phyloP scores from a whole-genome alignment of 2,113 vertebrate species.

The Brachionichthys hirsutus region DNA sequence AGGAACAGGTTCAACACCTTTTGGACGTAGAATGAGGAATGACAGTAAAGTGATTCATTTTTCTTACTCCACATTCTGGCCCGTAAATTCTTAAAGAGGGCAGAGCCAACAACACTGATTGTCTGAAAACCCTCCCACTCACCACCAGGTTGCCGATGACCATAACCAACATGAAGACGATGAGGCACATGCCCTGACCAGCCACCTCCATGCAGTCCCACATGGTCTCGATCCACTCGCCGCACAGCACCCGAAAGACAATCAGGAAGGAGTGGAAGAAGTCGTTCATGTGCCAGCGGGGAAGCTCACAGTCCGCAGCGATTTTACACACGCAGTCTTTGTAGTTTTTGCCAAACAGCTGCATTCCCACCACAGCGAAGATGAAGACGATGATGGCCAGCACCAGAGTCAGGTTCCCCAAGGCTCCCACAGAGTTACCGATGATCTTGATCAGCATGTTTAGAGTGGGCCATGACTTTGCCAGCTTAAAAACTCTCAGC shows the following conservation, averaged over 20 bases:
- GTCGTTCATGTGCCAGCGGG: constrained; percentile 99
- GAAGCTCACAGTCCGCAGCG: constrained; percentile 83
- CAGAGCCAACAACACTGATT: not conserved
- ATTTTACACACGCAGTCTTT: constrained; percentile 99
- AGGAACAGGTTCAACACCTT: constrained; percentile 98
- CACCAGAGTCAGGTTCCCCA: constrained; percentile 98
- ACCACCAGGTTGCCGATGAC: constrained; percentile 99
- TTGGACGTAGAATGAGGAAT: constrained; percentile 21
- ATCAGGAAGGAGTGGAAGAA: constrained; percentile 99
- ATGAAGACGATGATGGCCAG: constrained; percentile 99
- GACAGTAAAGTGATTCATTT: too few species aligned
- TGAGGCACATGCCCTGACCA: constrained; percentile 95
- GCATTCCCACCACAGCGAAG: constrained; percentile 99
- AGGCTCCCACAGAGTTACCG: constrained; percentile 95
- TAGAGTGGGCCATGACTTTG: constrained; percentile 98
- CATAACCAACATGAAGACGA: constrained; percentile 99
- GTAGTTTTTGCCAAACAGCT: constrained; percentile 97
- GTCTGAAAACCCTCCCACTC: constrained; percentile 48
- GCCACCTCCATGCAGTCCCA: constrained; percentile 99
- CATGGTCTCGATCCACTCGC: constrained; percentile 99
- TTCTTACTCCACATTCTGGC: not conserved
- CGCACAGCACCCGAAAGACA: constrained; percentile 96
- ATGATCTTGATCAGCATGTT: constrained; percentile 99
- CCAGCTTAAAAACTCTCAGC: constrained; percentile 97
- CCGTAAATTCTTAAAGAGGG: not conserved